phyloP scores from a whole-genome alignment of 2,888 invertebrate genomes.

The Dione juno region DNA sequence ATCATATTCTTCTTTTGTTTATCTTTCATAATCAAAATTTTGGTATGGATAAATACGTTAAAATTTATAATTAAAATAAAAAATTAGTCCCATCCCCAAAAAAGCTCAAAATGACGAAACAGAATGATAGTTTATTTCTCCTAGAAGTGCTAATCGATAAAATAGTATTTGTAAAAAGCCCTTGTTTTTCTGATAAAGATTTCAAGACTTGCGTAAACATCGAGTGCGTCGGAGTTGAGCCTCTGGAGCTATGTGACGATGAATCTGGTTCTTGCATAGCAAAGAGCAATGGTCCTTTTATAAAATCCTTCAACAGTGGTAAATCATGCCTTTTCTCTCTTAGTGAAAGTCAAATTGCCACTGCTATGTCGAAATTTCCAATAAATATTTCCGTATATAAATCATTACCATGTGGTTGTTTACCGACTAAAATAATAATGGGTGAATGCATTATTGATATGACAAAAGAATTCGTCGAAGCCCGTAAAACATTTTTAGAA shows the following conservation, averaged over 20 bases:
- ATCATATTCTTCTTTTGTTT: conserved; percentile 47
- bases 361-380: conserved; percentile 82
- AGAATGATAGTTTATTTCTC: conserved; percentile 84
- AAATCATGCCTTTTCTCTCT: conserved; percentile 88
- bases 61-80: conserved; percentile 51
- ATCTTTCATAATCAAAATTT: conserved; percentile 48
- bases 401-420: conserved; percentile 84
- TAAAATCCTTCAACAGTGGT: conserved; percentile 83
- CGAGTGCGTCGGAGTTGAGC: conserved; percentile 82
- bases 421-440: conserved; percentile 85
- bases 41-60: conserved; percentile 45
- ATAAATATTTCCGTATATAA: conserved; percentile 83
- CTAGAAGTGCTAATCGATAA: conserved; percentile 86
- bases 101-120: conserved; percentile 62
- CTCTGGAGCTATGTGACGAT: conserved; percentile 85
- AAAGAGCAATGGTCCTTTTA: conserved; percentile 68
- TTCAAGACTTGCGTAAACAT: conserved; percentile 85
- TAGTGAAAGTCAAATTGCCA: conserved; percentile 78
- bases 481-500: conserved; percentile 75
- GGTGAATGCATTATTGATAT: conserved; percentile 84
- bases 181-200: conserved; percentile 73
- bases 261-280: conserved; percentile 72
- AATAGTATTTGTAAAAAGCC: conserved; percentile 68
- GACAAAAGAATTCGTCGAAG: conserved; percentile 83
- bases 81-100: conserved; percentile 66